Base-by-base conservation (phyloP, 2,888 invertebrate genomes). In the Octodonta nipae region DNA sequence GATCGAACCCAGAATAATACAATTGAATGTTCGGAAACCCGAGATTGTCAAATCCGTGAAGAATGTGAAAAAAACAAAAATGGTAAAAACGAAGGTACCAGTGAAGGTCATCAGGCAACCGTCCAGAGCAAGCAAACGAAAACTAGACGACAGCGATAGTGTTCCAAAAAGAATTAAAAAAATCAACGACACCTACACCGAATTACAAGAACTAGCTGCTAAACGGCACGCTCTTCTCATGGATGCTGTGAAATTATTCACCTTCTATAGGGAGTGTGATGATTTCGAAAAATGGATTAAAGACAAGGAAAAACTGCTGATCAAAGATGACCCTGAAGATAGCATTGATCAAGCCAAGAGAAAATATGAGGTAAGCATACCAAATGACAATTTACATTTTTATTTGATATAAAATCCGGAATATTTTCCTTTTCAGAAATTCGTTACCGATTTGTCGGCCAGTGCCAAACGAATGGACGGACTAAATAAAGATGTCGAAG, bases 221-320 rank as follows among this genome's bases (percentile, higher is more conserved):
- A 75, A 78, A 13, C 73, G 95, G 0, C 81, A 84, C 41, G 78
- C 81, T 0, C 73, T 88, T 22, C 68, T 96, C 3, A 88, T 89
- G 46, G 95, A 95, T 55, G 85, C 93, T 0, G 88, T 92, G 47
- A 75, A 86, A 46, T 65, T 95, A 35, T 93, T 85, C 63, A 82
- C 82, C 32, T 93, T 96, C 68, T 92, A 88, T 64, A 76, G 86
- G 6, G 95, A 96, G 56, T 96, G 96, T 61, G 93, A 95, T 51
- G 92, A 92, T 63, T 93, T 98, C 56, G 93, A 95, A 60, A 79
- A 79, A 47, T 98, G 96, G 95, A 91, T 95, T 62, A 83, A 80
- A 50, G 95, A 95, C 43, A 92, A 92, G 61, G 92, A 93, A 56
- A 78, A 81, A 52, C 72, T 92, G 66, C 67, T 92, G 33, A 67